A percentile compares a stretch with the other conserved stretches of the same genome.
These are phyloP conservation scores for Myrmecophaga tridactyla DNA, from an alignment of 2,113 vertebrate genomes.

Conservation along the genomic window DNA sequence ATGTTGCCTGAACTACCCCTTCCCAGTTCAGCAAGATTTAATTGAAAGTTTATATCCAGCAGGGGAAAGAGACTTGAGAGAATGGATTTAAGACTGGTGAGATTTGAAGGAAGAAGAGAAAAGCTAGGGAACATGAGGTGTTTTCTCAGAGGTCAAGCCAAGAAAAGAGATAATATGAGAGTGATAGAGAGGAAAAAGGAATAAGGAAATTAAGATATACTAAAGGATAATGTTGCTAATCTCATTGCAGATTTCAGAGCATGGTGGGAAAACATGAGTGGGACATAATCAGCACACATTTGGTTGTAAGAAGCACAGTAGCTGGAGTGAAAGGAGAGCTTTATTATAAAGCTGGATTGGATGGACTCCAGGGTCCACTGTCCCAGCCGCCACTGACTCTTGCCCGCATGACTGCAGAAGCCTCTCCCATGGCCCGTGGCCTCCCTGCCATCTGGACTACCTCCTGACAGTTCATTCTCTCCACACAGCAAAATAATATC, in stretches of 20 bases:
- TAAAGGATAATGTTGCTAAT: neutral
- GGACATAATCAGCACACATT: neutral
- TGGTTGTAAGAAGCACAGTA: neutral
- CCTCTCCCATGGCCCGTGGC: neutral
- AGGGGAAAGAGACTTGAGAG: neutral
- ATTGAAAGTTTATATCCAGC: neutral
- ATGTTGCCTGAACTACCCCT: neutral
- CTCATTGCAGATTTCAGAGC: neutral
- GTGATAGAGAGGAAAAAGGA: neutral
- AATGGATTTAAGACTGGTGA: neutral
- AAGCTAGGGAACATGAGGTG: neutral
- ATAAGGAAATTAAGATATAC: neutral
- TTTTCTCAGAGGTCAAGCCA: neutral
- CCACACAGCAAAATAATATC: neutral
- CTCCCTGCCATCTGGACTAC: neutral
- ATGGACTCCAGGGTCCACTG: fast-evolving
- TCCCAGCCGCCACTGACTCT: neutral
- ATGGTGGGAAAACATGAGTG: fast-evolving
- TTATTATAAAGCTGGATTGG: neutral
- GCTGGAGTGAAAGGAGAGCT: neutral
- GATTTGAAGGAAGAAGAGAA: neutral
- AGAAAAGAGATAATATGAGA: neutral
- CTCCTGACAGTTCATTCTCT: neutral
- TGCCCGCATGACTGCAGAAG: neutral
- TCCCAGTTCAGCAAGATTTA: neutral